phyloP scores from a whole-genome alignment of 2,797 vertebrate genomes.

The Spondyliosoma cantharus region DNA sequence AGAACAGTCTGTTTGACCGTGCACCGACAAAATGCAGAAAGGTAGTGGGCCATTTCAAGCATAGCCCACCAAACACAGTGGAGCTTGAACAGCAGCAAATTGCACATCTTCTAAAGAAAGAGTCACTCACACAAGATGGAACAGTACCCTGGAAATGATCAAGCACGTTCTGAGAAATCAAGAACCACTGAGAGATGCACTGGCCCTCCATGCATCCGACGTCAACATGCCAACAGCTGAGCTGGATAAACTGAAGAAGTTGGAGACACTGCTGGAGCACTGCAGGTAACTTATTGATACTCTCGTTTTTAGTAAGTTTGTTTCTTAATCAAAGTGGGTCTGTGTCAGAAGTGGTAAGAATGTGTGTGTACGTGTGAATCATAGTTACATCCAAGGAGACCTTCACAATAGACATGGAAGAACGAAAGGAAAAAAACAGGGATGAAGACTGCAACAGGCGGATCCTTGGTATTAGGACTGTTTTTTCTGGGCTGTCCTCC shows the following conservation, averaged over 20 bases:
- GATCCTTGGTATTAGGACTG: no score
- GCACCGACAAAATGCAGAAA: no score
- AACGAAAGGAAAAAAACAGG: constrained; percentile 22
- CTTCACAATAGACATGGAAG: no score
- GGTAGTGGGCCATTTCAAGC: neutral
- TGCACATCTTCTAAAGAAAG: neutral
- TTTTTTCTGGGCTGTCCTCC: no score
- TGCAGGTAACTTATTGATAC: neutral
- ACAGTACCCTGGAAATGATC: neutral
- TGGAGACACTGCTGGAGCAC: neutral
- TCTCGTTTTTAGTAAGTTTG: neutral
- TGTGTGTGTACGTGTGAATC: no score
- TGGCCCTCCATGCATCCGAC: neutral
- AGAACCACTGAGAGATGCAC: neutral
- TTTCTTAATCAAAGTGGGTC: neutral
- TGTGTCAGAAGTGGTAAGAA: no score
- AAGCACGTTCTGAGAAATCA: neutral
- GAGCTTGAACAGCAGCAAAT: neutral
- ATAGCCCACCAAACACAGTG: neutral
- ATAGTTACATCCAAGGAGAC: no score
- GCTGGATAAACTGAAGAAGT: neutral
- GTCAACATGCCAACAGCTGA: neutral
- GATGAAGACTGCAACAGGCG: constrained; percentile 24
- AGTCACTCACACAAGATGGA: neutral
- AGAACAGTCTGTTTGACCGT: no score